These are phyloP conservation scores for Rhea pennata DNA, from an alignment of 2,113 vertebrate genomes.

Conservation along the genomic window DNA sequence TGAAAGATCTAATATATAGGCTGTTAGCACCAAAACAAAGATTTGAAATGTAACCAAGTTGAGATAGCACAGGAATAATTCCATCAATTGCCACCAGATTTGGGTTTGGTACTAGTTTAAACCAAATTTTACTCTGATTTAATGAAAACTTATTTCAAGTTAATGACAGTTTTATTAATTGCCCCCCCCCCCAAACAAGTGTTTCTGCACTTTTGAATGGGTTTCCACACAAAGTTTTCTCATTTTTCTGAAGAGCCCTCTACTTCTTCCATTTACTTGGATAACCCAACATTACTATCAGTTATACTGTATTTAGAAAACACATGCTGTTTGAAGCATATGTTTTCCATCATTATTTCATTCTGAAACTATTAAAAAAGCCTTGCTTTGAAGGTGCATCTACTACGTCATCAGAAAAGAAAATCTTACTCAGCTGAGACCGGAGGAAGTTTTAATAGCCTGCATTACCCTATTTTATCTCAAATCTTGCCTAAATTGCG, in stretches of 20 bases:
- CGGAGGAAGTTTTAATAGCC: background rate
- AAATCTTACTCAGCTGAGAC: background rate
- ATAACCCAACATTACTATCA: background rate
- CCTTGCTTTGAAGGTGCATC: background rate
- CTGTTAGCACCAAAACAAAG: background rate
- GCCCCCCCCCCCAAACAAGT: background rate
- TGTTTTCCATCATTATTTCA: background rate
- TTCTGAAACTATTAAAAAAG: background rate
- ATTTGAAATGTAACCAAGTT: background rate
- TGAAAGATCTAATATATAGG: background rate
- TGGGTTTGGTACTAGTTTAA: background rate
- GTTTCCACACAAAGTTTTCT: background rate
- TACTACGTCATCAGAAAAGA: background rate
- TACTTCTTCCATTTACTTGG: background rate
- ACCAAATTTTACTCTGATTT: background rate
- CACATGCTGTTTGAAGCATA: rapidly evolving
- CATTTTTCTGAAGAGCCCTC: background rate
- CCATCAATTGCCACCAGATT: background rate
- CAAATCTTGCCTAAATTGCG: background rate
- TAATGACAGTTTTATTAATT: background rate
- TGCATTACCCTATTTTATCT: background rate
- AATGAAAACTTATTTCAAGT: background rate
- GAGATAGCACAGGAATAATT: background rate
- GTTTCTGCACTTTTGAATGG: background rate
- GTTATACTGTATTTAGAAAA: background rate